A percentile compares a stretch with the other conserved stretches of the same genome.
These are phyloP conservation scores for Haliclystus octoradiatus DNA, from an alignment of 30 jellyfish, hydroid and myxozoan genomes.

Conservation along the genomic window DNA sequence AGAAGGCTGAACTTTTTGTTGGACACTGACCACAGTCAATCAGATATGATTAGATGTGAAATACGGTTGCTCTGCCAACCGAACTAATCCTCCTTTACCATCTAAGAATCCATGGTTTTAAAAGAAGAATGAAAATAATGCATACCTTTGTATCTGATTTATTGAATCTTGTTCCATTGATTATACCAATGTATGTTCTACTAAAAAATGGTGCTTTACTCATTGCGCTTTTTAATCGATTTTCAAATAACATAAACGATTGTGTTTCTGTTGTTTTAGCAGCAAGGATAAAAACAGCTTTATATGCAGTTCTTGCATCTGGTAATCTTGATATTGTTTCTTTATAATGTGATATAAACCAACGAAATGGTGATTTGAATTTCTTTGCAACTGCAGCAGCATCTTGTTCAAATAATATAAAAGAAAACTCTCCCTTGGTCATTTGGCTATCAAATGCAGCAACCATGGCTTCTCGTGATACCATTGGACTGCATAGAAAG, in stretches of 20 bases:
- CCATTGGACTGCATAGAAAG: conserved; percentile 48
- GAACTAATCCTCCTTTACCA: too few relatives aligned
- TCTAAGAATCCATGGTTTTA: too few relatives aligned
- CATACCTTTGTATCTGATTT: conserved; percentile 31
- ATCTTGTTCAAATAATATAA: conserved; percentile 58
- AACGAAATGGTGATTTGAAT: conserved; percentile 45
- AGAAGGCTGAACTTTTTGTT: too few relatives aligned
- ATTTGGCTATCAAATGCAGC: conserved; percentile 71
- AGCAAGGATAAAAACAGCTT: conserved; percentile 46
- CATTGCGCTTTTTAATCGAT: conserved; percentile 26
- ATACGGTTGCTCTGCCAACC: too few relatives aligned
- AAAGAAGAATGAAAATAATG: too few relatives aligned
- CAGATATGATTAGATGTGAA: too few relatives aligned
- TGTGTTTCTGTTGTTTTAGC: conserved; percentile 23
- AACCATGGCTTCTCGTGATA: conserved; percentile 60
- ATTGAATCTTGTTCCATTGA: conserved; percentile 47
- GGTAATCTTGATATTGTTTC: conserved; percentile 17
- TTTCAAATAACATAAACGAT: conserved; percentile 13
- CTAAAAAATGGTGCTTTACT: conserved; percentile 45
- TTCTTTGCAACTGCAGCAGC: conserved; percentile 46
- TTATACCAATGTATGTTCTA: conserved; percentile 31
- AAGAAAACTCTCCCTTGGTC: conserved; percentile 64
- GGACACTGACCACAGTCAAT: too few relatives aligned
- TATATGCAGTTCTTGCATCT: conserved; percentile 34
- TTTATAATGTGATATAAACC: conserved; percentile 60